These are phyloP conservation scores for Antheraea assamensis DNA, from an alignment of 2,888 invertebrate genomes.

Conservation along the genomic window DNA sequence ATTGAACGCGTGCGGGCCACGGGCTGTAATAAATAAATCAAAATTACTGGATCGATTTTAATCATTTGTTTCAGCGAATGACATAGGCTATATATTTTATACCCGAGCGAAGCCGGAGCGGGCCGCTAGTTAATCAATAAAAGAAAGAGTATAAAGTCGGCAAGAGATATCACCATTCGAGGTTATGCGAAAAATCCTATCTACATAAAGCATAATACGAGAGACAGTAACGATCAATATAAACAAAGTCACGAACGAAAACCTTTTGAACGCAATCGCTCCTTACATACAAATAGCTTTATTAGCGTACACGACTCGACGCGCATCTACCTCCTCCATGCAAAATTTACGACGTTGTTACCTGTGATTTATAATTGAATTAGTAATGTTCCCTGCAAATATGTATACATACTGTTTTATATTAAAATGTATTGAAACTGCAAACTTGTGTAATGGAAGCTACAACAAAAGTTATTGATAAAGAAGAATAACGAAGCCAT, in stretches of 20 bases:
- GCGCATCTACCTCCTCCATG: not conserved
- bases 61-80: too few species aligned
- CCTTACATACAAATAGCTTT: constrained; percentile 14
- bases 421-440: constrained; percentile 2
- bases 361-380: constrained; percentile 11
- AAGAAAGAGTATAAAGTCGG: not conserved
- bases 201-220: not conserved
- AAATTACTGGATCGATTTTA: too few species aligned
- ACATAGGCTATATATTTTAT: too few species aligned
- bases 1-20: too few species aligned
- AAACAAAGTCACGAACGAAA: constrained; percentile 12
- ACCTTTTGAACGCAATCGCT: not conserved
- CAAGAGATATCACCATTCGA: not conserved
- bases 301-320: constrained; percentile 9
- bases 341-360: constrained; percentile 12
- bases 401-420: not conserved
- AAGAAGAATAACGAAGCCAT: not conserved
- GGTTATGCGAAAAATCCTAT: not conserved
- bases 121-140: too few species aligned
- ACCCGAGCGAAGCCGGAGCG: too few species aligned
- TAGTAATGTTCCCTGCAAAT: not conserved
- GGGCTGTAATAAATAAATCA: too few species aligned
- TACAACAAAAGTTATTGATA: not conserved
- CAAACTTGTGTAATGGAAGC: not conserved
- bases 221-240: constrained; percentile 8